Percentiles rank a stretch among this genome's conserved stretches.
phyloP scores from a whole-genome alignment of 1,140 invertebrate genomes.

The Trachymyrmex cornetzi region DNA sequence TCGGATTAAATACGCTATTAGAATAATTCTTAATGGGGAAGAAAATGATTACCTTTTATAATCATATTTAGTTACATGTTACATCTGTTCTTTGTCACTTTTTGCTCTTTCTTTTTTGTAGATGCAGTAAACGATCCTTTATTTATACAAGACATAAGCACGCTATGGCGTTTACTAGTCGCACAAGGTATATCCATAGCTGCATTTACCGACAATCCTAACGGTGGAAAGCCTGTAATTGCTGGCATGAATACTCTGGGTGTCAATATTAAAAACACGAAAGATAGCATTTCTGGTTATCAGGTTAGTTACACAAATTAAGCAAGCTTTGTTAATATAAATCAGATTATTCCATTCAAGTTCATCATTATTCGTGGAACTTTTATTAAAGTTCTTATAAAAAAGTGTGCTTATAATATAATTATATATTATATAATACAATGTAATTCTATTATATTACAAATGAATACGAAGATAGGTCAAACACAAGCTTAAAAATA shows the following conservation, averaged over 20 bases:
- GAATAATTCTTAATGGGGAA: no score
- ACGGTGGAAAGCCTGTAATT: constrained; percentile 75
- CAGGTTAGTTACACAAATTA: not conserved
- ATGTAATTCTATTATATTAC: no score
- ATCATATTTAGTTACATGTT: not conserved
- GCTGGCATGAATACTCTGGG: constrained; percentile 77
- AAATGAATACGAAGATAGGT: no score
- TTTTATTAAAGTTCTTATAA: no score
- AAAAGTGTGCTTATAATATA: no score
- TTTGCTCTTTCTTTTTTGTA: constrained; percentile 47
- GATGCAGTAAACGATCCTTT: constrained; percentile 74
- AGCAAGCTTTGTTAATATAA: not conserved
- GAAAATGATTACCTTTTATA: no score
- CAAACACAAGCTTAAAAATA: no score
- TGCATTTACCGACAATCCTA: constrained; percentile 75
- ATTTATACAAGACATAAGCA: constrained; percentile 64
- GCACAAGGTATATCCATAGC: constrained; percentile 75
- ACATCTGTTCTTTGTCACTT: not conserved
- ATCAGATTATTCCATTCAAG: not conserved
- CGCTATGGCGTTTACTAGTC: constrained; percentile 72
- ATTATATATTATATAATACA: no score
- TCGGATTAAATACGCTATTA: no score
- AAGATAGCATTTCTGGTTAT: not conserved
- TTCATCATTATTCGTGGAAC: not conserved
- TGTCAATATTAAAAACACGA: constrained; percentile 56